Percentiles rank a stretch among this genome's conserved stretches.
phyloP scores from a whole-genome alignment of 1,140 invertebrate species.

The Hyles euphorbiae region DNA sequence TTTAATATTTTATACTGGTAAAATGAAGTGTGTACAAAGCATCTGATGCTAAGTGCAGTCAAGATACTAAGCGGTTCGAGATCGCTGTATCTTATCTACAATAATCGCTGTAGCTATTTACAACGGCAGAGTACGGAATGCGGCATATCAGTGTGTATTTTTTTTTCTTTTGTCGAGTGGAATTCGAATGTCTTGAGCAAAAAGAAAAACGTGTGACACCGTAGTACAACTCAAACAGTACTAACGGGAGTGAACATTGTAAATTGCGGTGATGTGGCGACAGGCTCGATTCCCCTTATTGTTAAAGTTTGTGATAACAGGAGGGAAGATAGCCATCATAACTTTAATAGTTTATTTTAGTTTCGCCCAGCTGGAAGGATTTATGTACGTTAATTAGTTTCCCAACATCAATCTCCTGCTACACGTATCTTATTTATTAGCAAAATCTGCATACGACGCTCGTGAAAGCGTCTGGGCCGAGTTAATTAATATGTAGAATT shows the following conservation, averaged over 20 bases:
- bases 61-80: too few species aligned
- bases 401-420: too few species aligned
- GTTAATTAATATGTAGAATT: constrained; percentile 2
- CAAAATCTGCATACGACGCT: background rate
- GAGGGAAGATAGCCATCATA: constrained; percentile 10
- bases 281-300: constrained; percentile 15
- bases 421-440: too few species aligned
- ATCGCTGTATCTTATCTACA: too few species aligned
- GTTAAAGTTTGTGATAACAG: constrained; percentile 17
- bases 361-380: constrained; percentile 4
- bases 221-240: background rate
- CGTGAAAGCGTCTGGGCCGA: background rate
- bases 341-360: constrained; percentile 13
- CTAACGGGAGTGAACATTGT: background rate
- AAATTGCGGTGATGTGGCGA: constrained; percentile 9
- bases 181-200: too few species aligned
- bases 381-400: constrained; percentile 7
- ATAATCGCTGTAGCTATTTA: too few species aligned
- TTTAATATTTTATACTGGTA: too few species aligned
- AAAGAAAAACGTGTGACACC: background rate
- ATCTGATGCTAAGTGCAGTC: too few species aligned
- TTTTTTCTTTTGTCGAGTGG: too few species aligned
- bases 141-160: too few species aligned
- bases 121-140: too few species aligned
- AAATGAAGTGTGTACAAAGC: too few species aligned